These are phyloP conservation scores for Tenualosa ilisha DNA, from an alignment of 2,797 vertebrate genomes.

Conservation along the genomic window DNA sequence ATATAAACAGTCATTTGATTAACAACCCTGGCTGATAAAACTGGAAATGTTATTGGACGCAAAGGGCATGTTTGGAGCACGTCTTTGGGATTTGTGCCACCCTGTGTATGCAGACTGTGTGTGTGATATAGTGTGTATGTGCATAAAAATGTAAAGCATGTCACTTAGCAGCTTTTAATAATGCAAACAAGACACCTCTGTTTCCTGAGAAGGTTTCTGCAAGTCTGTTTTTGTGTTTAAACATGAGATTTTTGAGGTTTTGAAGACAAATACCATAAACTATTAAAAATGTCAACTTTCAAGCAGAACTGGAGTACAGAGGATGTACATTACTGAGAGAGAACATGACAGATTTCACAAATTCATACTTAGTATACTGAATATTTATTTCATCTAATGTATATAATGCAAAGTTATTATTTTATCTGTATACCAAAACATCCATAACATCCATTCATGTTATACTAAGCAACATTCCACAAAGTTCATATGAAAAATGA, in stretches of 20 bases:
- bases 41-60: not conserved
- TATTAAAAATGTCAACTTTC: constrained; percentile 7
- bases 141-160: not conserved
- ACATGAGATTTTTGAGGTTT: not conserved
- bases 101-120: not conserved
- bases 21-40: not conserved
- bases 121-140: not conserved
- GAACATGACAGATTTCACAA: not conserved
- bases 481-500: not conserved
- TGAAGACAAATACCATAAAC: constrained; percentile 13
- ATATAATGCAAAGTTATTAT: not conserved
- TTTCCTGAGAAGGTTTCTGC: not conserved
- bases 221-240: not conserved
- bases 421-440: not conserved
- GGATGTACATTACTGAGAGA: not conserved
- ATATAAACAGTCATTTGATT: not conserved
- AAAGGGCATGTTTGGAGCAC: not conserved
- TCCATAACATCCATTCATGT: not conserved
- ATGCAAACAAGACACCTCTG: constrained; percentile 1
- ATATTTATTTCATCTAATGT: not conserved
- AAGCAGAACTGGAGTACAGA: not conserved
- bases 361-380: not conserved
- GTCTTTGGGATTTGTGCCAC: not conserved
- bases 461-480: not conserved
- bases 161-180: constrained; percentile 6